Conservation (phyloP, 2,797 vertebrate genomes). For the Lepus oiostolus region DNA sequence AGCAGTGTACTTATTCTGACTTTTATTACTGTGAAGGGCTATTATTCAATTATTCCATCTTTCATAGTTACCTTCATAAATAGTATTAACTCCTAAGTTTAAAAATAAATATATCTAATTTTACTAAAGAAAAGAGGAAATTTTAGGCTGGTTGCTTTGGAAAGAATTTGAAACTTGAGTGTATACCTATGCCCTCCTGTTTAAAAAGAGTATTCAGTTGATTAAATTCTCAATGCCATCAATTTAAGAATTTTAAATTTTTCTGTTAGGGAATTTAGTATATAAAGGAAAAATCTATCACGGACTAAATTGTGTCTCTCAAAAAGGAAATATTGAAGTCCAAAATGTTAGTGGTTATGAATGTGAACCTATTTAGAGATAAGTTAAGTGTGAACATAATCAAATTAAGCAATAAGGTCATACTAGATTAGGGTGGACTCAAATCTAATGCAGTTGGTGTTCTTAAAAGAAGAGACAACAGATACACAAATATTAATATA, state of each 20-base stretch:
- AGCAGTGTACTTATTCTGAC: constrained; percentile 42
- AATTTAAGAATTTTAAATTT: not conserved
- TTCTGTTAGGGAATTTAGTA: not conserved
- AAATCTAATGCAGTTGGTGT: not conserved
- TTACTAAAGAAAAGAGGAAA: constrained; percentile 13
- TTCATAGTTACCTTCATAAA: constrained; percentile 72
- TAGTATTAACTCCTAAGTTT: constrained; percentile 48
- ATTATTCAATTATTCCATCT: constrained; percentile 63
- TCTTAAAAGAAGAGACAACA: not conserved
- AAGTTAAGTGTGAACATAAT: not conserved
- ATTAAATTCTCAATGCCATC: not conserved
- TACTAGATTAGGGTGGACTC: not conserved
- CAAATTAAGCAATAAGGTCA: not conserved
- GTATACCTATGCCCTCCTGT: not conserved
- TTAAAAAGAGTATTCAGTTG: not conserved
- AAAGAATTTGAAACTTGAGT: not conserved
- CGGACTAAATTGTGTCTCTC: not conserved
- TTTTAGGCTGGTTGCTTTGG: not conserved
- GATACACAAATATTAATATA: not conserved
- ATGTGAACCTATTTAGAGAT: not conserved
- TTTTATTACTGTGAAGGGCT: constrained; percentile 30
- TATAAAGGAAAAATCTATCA: not conserved
- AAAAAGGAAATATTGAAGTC: not conserved
- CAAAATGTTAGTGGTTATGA: not conserved
- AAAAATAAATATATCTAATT: constrained; percentile 22